A percentile compares a stretch with the other conserved stretches of the same genome.
These are phyloP conservation scores for Caenorhabditis sinica DNA, from an alignment of 2,888 invertebrate genomes.

Conservation along the genomic window DNA sequence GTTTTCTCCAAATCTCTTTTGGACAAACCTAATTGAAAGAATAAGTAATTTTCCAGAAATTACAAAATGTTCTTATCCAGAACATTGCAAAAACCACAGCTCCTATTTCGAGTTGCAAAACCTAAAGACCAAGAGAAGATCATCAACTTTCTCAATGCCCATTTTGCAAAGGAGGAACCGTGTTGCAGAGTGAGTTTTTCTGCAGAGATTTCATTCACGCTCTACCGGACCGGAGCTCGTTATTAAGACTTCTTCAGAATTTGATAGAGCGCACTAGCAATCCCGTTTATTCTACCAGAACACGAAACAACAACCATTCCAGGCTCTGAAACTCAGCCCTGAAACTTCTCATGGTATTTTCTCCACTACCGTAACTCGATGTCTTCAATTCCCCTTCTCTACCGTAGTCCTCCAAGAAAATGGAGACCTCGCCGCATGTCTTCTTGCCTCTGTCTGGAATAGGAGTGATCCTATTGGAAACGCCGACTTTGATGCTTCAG, in stretches of 20 bases:
- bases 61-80: slow-evolving; percentile 1
- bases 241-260: no score
- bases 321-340: slow-evolving; percentile 22
- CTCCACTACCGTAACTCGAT: slow-evolving; percentile 27
- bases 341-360: slow-evolving; percentile 10
- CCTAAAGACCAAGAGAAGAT: slow-evolving; percentile 28
- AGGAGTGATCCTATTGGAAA: slow-evolving; percentile 26
- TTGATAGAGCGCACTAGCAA: no score
- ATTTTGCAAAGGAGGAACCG: slow-evolving; percentile 46
- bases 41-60: no score
- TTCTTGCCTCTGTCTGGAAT: slow-evolving; percentile 36
- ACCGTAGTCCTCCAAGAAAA: slow-evolving; percentile 35
- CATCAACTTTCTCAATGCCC: slow-evolving; percentile 14
- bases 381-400: slow-evolving; percentile 28
- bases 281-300: not conserved
- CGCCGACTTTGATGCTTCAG: slow-evolving; percentile 10
- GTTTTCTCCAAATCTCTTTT: no score
- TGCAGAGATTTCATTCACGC: no score
- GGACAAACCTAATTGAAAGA: no score
- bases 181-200: slow-evolving; percentile 28
- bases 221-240: no score
- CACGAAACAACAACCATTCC: not conserved
- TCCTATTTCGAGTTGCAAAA: slow-evolving; percentile 25
- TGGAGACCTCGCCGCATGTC: slow-evolving; percentile 7
- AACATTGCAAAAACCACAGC: not conserved